phyloP scores from a whole-genome alignment of 2,113 vertebrate species.

The Megaptera novaeangliae region DNA sequence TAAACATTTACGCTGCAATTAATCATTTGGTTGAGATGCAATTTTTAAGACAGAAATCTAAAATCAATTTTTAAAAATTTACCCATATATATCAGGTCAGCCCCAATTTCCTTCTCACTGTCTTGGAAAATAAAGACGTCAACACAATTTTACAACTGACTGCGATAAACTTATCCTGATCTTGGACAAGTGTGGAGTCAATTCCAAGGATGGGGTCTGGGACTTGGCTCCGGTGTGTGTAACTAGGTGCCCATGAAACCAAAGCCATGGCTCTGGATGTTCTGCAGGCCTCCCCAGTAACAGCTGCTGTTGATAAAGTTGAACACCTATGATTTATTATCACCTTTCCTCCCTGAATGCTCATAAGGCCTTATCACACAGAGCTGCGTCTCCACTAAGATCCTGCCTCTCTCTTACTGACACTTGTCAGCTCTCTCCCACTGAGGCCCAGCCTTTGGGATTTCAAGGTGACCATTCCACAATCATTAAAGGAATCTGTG shows the following conservation, averaged over 20 bases:
- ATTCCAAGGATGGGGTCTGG: background rate
- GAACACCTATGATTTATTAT: background rate
- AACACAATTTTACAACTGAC: background rate
- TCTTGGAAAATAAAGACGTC: background rate
- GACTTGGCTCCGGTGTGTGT: background rate
- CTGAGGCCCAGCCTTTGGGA: background rate
- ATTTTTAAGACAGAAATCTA: background rate
- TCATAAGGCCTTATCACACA: background rate
- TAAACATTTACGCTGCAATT: conserved; percentile 61
- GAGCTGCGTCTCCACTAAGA: background rate
- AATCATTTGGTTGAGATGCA: background rate
- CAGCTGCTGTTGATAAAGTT: background rate
- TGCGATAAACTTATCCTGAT: background rate
- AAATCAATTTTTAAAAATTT: background rate
- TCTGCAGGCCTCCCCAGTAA: background rate
- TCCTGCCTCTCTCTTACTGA: background rate
- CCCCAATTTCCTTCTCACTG: background rate
- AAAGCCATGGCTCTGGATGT: background rate
- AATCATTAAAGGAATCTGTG: background rate
- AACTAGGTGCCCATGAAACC: background rate
- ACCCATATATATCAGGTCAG: background rate
- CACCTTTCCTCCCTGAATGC: background rate
- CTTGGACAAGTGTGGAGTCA: background rate
- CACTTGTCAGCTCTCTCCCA: background rate
- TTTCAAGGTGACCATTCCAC: background rate